Evolutionary conservation across 1,140 invertebrate genomes (phyloP).

Genomic region (Drosophila pseudoananassae): DNA sequence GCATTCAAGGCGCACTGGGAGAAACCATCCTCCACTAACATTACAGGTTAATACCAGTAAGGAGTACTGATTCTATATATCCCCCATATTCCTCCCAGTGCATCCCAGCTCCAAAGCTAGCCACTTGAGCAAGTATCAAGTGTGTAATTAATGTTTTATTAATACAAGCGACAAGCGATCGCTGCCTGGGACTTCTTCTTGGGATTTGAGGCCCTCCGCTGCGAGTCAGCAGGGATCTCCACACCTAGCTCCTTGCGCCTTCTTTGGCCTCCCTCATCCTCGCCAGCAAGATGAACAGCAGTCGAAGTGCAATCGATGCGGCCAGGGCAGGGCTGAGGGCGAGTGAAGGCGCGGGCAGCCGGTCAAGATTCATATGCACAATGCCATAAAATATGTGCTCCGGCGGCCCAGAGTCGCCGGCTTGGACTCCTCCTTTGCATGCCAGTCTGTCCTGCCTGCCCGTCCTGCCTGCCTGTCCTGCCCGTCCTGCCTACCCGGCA

Average conservation of each 20-base stretch:
- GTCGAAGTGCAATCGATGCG: constrained; percentile 83
- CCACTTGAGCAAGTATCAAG: constrained; percentile 69
- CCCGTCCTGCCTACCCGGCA: constrained; percentile 3
- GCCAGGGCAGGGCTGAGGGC: constrained; percentile 50
- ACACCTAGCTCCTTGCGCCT: background rate
- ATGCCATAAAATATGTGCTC: constrained; percentile 77
- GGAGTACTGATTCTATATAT: no score
- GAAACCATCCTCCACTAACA: background rate
- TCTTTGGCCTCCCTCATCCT: no score
- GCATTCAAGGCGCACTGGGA: constrained; percentile 4
- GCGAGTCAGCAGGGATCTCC: constrained; percentile 31
- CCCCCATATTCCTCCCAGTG: constrained; percentile 1
- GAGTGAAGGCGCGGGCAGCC: constrained; percentile 10
- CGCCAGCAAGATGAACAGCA: constrained; percentile 78
- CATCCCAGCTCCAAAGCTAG: constrained; percentile 1
- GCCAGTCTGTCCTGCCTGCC: background rate
- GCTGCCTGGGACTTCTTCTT: constrained; percentile 41
- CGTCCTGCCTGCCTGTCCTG: constrained; percentile 1
- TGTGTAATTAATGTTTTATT: constrained; percentile 84
- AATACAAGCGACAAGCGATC: constrained; percentile 84
- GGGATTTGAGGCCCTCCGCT: constrained; percentile 36
- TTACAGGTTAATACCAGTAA: no score
- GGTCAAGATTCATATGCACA: constrained; percentile 78
- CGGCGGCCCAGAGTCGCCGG: background rate
- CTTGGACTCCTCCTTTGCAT: constrained; percentile 14